Conservation (phyloP, 2,888 invertebrate genomes). For the Epirrhoe tristata region DNA sequence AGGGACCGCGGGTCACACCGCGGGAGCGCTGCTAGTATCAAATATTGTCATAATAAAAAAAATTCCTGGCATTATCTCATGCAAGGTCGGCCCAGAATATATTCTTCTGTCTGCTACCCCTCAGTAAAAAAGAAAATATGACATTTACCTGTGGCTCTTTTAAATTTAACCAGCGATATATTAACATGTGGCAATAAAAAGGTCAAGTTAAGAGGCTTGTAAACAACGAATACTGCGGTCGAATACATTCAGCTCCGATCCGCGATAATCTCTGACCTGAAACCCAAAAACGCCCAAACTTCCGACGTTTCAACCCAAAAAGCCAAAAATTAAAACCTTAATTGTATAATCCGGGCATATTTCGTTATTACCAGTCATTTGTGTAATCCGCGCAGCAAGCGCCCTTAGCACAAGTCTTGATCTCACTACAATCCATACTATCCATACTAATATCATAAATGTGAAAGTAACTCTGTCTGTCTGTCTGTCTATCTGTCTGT, state of each 20-base stretch:
- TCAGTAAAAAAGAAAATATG: too few species aligned
- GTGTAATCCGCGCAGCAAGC: conserved; percentile 33
- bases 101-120: too few species aligned
- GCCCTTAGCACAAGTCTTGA: conserved; percentile 5
- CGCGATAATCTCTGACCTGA: conserved; percentile 20
- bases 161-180: background rate
- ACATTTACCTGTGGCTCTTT: too few species aligned
- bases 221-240: conserved; percentile 7
- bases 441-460: too few species aligned
- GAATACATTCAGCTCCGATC: conserved; percentile 15
- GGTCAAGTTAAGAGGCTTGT: background rate
- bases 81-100: too few species aligned
- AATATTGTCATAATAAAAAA: too few species aligned
- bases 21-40: too few species aligned
- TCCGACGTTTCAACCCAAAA: conserved; percentile 19
- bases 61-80: too few species aligned
- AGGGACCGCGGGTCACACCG: too few species aligned
- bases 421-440: background rate
- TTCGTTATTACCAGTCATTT: conserved; percentile 45
- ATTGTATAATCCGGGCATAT: conserved; percentile 42
- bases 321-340: conserved; percentile 43
- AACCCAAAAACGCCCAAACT: conserved; percentile 20
- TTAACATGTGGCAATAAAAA: conserved; percentile 2
- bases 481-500: too few species aligned
- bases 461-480: too few species aligned